Percentiles rank a stretch among this genome's conserved stretches.
Evolutionary conservation across 2,797 vertebrate genomes (phyloP).

Genomic region (Alfaro cultratus): DNA sequence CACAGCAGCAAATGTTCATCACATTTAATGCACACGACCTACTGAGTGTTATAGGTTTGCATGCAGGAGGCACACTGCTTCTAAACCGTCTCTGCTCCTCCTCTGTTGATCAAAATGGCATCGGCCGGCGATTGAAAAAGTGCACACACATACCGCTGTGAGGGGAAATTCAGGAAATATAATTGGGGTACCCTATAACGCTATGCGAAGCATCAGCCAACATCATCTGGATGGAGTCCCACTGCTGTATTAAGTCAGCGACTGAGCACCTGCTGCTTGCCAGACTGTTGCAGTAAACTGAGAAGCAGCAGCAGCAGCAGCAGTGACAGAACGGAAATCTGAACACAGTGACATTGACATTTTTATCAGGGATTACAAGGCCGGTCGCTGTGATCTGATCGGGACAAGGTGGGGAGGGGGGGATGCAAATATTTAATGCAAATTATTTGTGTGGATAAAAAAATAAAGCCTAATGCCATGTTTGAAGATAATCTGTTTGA

Average conservation of each 20-base stretch:
- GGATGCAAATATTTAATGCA: conserved; percentile 1
- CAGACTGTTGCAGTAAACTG: conserved; percentile 78
- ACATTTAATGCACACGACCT: conserved; percentile 29
- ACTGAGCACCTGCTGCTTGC: conserved; percentile 80
- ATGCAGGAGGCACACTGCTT: conserved; percentile 39
- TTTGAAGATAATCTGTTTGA: conserved; percentile 17
- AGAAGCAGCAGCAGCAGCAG: conserved; percentile 40
- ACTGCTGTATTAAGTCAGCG: conserved; percentile 68
- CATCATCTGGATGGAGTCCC: conserved; percentile 71
- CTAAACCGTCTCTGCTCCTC: conserved; percentile 12
- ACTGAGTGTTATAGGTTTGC: conserved; percentile 27
- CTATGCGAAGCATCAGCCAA: conserved; percentile 59
- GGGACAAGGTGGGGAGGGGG: not conserved
- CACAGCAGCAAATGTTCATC: conserved; percentile 2
- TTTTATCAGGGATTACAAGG: conserved; percentile 56
- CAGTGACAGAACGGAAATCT: conserved; percentile 34
- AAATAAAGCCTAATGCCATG: conserved; percentile 1
- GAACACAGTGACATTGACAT: conserved; percentile 62
- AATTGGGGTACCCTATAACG: conserved; percentile 44
- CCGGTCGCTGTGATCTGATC: conserved; percentile 13
- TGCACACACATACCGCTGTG: conserved; percentile 42
- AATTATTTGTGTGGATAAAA: conserved; percentile 1
- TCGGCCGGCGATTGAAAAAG: conserved; percentile 36
- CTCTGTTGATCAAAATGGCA: conserved; percentile 55
- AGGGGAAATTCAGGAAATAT: conserved; percentile 51